These are phyloP conservation scores for Hypsibius dujardini DNA, from an alignment of 1,140 invertebrate genomes.

Conservation along the genomic window DNA sequence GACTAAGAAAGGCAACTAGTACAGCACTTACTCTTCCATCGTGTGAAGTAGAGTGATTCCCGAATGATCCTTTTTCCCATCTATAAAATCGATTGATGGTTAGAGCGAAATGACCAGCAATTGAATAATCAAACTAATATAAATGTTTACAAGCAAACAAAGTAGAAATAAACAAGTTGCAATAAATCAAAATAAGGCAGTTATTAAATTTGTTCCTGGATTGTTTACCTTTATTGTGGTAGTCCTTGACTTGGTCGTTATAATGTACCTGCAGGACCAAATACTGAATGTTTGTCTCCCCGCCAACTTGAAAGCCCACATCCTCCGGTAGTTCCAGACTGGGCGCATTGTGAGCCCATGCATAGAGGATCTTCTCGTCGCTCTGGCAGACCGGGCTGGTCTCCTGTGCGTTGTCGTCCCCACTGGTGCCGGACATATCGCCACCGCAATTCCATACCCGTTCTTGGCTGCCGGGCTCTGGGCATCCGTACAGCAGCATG, in stretches of 20 bases:
- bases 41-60: conserved; percentile 6
- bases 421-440: conserved; percentile 52
- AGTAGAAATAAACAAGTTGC: no score
- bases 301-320: conserved; percentile 42
- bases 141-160: background rate
- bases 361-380: conserved; percentile 63
- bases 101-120: background rate
- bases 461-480: conserved; percentile 53
- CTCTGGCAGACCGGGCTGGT: conserved; percentile 25
- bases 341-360: conserved; percentile 89
- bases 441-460: conserved; percentile 69
- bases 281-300: conserved; percentile 35
- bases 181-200: no score
- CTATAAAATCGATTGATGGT: background rate
- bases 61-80: conserved; percentile 10
- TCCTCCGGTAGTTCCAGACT: conserved; percentile 57
- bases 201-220: no score
- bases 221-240: conserved; percentile 40
- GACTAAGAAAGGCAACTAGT: background rate
- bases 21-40: conserved; percentile 5
- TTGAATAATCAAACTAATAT: background rate
- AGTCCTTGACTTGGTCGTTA: conserved; percentile 45
- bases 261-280: conserved; percentile 81
- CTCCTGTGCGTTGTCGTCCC: conserved; percentile 29
- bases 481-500: conserved; percentile 84